These are phyloP conservation scores for Grallaria varia DNA, from an alignment of 2,113 vertebrate species.

Conservation along the genomic window DNA sequence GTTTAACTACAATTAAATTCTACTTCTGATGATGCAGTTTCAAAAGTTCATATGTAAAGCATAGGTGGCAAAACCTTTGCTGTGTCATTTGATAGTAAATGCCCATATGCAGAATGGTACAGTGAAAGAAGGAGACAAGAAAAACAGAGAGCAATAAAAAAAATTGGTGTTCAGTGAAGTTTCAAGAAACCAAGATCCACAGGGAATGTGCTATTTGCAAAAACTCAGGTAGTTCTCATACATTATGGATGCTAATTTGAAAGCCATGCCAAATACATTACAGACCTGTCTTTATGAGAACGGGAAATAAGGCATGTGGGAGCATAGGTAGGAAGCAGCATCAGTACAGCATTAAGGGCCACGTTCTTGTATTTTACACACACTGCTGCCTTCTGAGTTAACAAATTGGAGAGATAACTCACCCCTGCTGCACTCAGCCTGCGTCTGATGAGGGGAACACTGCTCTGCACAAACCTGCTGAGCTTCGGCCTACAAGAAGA, in stretches of 20 bases:
- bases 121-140: not conserved
- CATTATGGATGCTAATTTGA: accelerated
- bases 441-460: not conserved
- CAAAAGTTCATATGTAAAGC: accelerated
- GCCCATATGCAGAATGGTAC: accelerated
- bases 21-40: not conserved
- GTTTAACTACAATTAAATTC: not conserved
- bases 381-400: accelerated
- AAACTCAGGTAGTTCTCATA: accelerated
- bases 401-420: not conserved
- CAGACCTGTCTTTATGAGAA: accelerated
- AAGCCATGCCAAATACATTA: accelerated
- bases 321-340: accelerated
- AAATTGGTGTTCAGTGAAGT: accelerated
- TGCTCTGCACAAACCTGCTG: not conserved
- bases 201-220: accelerated
- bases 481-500: not conserved
- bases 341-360: accelerated
- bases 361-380: not conserved
- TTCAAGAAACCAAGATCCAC: not conserved
- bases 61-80: accelerated
- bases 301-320: accelerated
- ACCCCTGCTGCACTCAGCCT: not conserved
- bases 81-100: not conserved
- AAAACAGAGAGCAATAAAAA: not conserved